Percentiles rank a stretch among this genome's conserved stretches.
Conservation (phyloP, 2,113 vertebrate genomes). For the Bungarus multicinctus region DNA sequence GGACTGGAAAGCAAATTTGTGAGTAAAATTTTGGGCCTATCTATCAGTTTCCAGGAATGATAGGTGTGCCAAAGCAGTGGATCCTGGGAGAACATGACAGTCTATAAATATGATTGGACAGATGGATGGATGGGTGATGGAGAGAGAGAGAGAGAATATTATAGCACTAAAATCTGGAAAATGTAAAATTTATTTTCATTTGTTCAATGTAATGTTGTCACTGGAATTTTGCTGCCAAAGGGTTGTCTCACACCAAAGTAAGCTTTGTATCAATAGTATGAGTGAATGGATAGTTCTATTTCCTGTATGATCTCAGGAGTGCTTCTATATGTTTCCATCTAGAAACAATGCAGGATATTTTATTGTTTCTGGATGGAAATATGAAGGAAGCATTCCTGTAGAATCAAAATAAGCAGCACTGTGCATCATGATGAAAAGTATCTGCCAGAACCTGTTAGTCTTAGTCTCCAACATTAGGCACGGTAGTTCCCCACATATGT, state of each 20-base stretch:
- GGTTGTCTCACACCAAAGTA: neutral
- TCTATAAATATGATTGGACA: neutral
- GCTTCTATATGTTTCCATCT: neutral
- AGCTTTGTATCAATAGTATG: neutral
- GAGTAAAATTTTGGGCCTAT: slow-evolving; percentile 59
- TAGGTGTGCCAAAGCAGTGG: neutral
- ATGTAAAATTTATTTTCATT: neutral
- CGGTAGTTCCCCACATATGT: neutral
- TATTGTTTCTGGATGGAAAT: neutral
- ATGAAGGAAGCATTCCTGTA: neutral
- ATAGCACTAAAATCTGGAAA: neutral
- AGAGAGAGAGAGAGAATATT: neutral
- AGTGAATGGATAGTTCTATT: neutral
- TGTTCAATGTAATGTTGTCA: neutral
- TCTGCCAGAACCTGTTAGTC: neutral
- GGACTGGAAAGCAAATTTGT: slow-evolving; percentile 89
- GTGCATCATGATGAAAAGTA: neutral
- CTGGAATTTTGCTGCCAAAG: neutral
- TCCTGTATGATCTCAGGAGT: neutral
- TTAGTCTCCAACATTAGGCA: neutral
- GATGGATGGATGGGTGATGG: neutral
- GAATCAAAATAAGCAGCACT: neutral
- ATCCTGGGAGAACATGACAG: neutral
- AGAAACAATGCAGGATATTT: neutral
- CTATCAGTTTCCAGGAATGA: neutral